Evolutionary conservation across 2,888 invertebrate species (phyloP).

Genomic region (Peribatodes rhomboidaria): DNA sequence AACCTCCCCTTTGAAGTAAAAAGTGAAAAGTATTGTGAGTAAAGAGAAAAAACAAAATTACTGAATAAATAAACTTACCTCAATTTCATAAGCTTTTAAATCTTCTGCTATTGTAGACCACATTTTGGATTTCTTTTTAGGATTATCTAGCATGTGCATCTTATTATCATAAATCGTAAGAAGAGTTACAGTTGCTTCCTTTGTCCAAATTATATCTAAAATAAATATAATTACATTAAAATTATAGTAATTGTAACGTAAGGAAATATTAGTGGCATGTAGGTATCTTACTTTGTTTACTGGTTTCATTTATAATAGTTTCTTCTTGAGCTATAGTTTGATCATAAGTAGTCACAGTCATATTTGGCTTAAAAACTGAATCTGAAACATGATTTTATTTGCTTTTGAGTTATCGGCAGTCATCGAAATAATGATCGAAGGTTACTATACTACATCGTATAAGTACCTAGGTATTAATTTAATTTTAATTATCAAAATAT

Average conservation of each 20-base stretch:
- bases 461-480: no score
- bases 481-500: no score
- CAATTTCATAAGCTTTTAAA: constrained; percentile 66
- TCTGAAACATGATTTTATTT: constrained; percentile 48
- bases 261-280: no score
- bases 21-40: no score
- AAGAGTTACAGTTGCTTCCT: constrained; percentile 68
- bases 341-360: constrained; percentile 58
- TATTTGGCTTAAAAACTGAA: constrained; percentile 62
- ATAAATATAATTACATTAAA: constrained; percentile 31
- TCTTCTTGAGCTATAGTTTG: constrained; percentile 53
- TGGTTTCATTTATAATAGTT: constrained; percentile 61
- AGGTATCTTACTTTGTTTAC: constrained; percentile 65
- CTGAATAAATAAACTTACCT: constrained; percentile 50
- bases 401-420: neutral
- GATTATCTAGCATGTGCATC: constrained; percentile 72
- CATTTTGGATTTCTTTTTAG: constrained; percentile 76
- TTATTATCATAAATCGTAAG: constrained; percentile 72
- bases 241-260: neutral
- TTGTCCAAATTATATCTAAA: constrained; percentile 72
- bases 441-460: no score
- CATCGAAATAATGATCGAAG: no score
- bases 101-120: constrained; percentile 73
- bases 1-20: no score
- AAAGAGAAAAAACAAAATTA: neutral